These are phyloP conservation scores for Chaetura pelagica DNA, from an alignment of 2,113 vertebrate species.

Conservation along the genomic window DNA sequence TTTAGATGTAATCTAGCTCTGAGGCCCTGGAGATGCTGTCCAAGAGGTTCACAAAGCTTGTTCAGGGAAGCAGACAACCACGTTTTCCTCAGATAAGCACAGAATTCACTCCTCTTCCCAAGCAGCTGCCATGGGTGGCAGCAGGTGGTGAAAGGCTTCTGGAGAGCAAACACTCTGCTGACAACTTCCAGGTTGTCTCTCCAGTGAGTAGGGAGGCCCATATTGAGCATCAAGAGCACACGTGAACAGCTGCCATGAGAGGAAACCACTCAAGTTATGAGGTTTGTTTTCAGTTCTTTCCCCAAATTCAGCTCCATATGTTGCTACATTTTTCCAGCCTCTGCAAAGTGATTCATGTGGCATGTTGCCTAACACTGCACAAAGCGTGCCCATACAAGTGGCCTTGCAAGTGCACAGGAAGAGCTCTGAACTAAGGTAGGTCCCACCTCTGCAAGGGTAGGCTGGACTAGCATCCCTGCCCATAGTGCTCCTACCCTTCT, in stretches of 20 bases:
- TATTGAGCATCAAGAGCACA: constrained; percentile 23
- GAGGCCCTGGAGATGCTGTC: neutral
- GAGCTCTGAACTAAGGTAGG: neutral
- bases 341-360: constrained; percentile 53
- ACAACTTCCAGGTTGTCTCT: constrained; percentile 33
- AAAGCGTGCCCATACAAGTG: neutral
- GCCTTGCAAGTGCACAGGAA: neutral
- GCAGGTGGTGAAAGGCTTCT: constrained; percentile 40
- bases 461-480: neutral
- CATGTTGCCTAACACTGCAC: constrained; percentile 49
- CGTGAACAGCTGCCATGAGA: constrained; percentile 35
- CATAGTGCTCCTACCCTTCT: neutral
- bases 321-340: constrained; percentile 59
- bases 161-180: neutral
- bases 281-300: constrained; percentile 64
- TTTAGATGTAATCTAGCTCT: neutral
- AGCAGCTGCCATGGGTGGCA: neutral
- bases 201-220: neutral
- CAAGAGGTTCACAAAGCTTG: neutral
- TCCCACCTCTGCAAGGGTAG: neutral
- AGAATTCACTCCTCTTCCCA: neutral
- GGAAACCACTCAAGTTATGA: constrained; percentile 3
- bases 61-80: neutral
- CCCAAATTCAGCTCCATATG: constrained; percentile 62
- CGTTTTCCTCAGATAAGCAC: neutral